Percentiles rank a stretch among this genome's conserved stretches.
phyloP scores from a whole-genome alignment of 2,113 vertebrate species.

The Elanus axillaris region DNA sequence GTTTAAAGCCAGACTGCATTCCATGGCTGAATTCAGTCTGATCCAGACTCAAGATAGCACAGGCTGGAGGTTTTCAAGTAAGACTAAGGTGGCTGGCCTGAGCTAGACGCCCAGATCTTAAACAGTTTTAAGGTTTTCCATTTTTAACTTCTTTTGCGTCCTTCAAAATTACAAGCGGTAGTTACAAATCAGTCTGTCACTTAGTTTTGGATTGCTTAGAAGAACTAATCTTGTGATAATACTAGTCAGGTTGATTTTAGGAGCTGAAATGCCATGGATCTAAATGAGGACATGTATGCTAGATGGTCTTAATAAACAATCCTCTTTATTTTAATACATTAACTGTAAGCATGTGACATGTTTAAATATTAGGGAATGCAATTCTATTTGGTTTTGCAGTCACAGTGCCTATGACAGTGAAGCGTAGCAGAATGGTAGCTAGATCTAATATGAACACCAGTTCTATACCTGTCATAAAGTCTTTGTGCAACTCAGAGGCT shows the following conservation, averaged over 20 bases:
- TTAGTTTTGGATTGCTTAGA: background rate
- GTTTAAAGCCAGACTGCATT: background rate
- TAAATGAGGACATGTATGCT: background rate
- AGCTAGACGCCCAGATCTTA: background rate
- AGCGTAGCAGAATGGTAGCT: background rate
- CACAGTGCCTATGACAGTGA: background rate
- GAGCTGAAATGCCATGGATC: background rate
- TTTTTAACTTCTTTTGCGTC: fast-evolving
- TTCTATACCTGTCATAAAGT: background rate
- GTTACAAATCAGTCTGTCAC: background rate
- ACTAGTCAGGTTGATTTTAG: background rate
- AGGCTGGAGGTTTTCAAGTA: background rate
- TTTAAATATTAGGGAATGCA: background rate
- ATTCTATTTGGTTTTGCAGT: background rate
- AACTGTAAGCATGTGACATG: background rate
- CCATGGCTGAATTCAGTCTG: background rate
- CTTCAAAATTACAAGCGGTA: background rate
- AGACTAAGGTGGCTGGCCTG: background rate
- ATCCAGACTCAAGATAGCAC: background rate
- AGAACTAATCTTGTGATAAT: background rate
- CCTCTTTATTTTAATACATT: background rate
- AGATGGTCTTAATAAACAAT: background rate
- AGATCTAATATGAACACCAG: background rate
- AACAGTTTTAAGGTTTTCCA: background rate
- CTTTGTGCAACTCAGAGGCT: background rate